Evolutionary conservation across 2,113 vertebrate species (phyloP).

Genomic region (Carassius gibelio): DNA sequence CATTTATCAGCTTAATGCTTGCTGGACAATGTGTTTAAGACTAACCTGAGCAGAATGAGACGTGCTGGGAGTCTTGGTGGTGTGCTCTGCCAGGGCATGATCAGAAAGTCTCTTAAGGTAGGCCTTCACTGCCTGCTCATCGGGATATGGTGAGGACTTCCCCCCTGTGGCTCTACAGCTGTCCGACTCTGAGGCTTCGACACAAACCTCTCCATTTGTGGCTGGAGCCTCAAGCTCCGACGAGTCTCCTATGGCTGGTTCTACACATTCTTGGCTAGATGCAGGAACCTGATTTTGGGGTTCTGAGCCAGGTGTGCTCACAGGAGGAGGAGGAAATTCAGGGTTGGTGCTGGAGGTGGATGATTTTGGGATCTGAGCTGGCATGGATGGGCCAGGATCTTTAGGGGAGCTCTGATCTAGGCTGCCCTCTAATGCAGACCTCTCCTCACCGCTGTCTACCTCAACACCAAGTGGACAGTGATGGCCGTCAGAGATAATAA

Average conservation of each 20-base stretch:
- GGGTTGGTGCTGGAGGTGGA: slow-evolving; percentile 13
- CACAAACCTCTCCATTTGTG: slow-evolving; percentile 54
- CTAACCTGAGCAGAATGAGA: slow-evolving; percentile 68
- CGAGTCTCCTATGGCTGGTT: not conserved
- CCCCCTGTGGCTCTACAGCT: slow-evolving; percentile 29
- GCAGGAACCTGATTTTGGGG: slow-evolving; percentile 19
- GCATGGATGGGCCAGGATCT: slow-evolving; percentile 63
- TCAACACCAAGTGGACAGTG: slow-evolving; percentile 85
- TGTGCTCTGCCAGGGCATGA: slow-evolving; percentile 67
- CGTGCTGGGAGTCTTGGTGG: slow-evolving; percentile 60
- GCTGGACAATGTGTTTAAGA: not conserved
- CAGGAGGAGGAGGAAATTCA: not conserved
- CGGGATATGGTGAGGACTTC: slow-evolving; percentile 70
- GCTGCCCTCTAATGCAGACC: slow-evolving; percentile 42
- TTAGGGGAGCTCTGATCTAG: slow-evolving; percentile 61
- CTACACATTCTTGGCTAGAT: not conserved
- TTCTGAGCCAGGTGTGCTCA: not conserved
- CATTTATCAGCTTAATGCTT: not conserved
- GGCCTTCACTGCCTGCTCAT: slow-evolving; percentile 82
- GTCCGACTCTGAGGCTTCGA: slow-evolving; percentile 17
- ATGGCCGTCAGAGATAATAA: slow-evolving; percentile 96
- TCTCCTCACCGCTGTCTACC: slow-evolving; percentile 71
- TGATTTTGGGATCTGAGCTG: slow-evolving; percentile 33
- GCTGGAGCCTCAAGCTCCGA: slow-evolving; percentile 48
- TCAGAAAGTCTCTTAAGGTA: slow-evolving; percentile 78